phyloP scores from a whole-genome alignment of 2,797 vertebrate genomes.

The Myiotriccus ornatus region DNA sequence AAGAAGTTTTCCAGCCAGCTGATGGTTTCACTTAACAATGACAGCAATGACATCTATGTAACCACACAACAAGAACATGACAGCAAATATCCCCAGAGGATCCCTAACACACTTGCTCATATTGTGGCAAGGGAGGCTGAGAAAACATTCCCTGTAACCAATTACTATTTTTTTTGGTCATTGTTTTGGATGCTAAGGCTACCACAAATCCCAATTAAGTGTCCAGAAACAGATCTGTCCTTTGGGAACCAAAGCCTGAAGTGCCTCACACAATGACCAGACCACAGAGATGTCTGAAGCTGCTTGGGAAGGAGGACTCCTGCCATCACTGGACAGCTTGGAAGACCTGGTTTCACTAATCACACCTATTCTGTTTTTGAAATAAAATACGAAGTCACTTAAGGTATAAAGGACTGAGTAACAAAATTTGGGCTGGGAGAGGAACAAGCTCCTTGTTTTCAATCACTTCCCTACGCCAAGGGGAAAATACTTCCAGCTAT shows the following conservation, averaged over 20 bases:
- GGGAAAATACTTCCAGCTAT: not conserved
- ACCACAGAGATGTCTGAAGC: not conserved
- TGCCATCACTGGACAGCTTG: not conserved
- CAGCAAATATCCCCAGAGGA: constrained; percentile 20
- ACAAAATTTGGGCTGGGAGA: not conserved
- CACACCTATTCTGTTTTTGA: not conserved
- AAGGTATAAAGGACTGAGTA: not conserved
- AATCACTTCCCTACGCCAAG: not conserved
- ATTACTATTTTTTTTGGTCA: not conserved
- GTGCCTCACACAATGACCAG: not conserved
- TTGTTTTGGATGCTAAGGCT: not conserved
- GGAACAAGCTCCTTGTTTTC: not conserved
- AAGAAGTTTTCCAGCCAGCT: not conserved
- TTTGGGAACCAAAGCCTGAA: constrained; percentile 1
- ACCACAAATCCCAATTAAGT: constrained; percentile 24
- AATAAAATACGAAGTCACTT: not conserved
- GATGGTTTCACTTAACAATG: constrained; percentile 5
- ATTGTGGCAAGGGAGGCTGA: not conserved
- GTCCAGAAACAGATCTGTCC: constrained; percentile 1
- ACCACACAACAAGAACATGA: constrained; percentile 33
- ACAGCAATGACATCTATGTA: not conserved
- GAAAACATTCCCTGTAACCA: constrained; percentile 6
- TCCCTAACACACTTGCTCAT: constrained; percentile 18
- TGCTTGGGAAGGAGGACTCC: not conserved
- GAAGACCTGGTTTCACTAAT: not conserved